phyloP scores from a whole-genome alignment of 2,113 vertebrate species.

The Hassar affinis region DNA sequence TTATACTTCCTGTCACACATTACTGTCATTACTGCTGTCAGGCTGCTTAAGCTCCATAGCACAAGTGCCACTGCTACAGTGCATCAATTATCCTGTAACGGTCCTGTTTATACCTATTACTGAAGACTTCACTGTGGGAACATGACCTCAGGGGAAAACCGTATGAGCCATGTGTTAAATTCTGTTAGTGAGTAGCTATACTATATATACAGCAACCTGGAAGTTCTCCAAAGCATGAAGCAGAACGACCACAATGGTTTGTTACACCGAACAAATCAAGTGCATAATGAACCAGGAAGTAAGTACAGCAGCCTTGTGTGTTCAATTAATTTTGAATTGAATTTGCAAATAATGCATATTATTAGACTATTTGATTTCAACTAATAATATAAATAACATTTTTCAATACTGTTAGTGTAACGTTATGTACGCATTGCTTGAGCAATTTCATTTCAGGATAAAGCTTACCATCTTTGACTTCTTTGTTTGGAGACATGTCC shows the following conservation, averaged over 20 bases:
- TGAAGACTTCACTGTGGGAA: neutral
- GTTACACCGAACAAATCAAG: neutral
- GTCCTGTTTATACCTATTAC: too few species aligned
- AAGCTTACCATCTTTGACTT: conserved; percentile 60
- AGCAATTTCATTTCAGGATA: neutral
- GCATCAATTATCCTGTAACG: too few species aligned
- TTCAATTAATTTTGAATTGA: too few species aligned
- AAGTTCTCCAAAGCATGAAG: neutral
- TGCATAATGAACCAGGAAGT: neutral
- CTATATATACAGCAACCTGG: neutral
- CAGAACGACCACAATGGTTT: neutral
- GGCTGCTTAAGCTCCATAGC: too few species aligned
- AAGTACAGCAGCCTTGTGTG: neutral
- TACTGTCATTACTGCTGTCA: too few species aligned
- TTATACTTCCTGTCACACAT: neutral
- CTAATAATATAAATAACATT: neutral
- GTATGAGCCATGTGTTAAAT: neutral
- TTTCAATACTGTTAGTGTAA: neutral
- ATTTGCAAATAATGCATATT: neutral
- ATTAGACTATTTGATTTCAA: neutral
- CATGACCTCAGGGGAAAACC: neutral
- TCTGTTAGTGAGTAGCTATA: neutral
- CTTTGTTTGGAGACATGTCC: conserved; percentile 57
- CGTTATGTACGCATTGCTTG: neutral
- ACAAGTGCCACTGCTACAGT: too few species aligned